Evolutionary conservation across 2,113 vertebrate species (phyloP), one percentile per base, ranked within the genome.

Genomic region (Sprattus sprattus): DNA sequence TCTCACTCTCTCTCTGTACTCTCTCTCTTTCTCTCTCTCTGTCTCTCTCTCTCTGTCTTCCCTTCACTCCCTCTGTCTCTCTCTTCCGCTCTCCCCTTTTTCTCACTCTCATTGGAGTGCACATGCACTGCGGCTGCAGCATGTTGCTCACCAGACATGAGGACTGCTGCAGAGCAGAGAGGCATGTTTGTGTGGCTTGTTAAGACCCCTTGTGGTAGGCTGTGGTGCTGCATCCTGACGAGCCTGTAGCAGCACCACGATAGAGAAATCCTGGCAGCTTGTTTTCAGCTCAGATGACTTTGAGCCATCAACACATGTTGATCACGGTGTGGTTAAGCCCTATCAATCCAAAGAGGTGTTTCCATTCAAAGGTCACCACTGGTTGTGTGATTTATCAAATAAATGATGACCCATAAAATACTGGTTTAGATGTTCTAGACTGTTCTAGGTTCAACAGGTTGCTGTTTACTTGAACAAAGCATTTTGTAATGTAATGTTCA

Each of bases 111-210:
- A 44, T 84, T 67, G 25, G 28, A 75, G 75, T 85, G 85, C 81
- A 83, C 89, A 90, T 92, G 90, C 85, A 85, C 82, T 46, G 0
- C 85, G 52, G 54, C 80, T 88, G 88, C 83, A 85, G 80, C 83
- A 84, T 88, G 87, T 86, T 89, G 39, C 82, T 85, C 88, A 75
- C 91, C 88, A 89, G 83, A 90, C 88, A 85, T 88, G 84, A 88
- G 87, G 92, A 91, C 91, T 91, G 90, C 91, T 92, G 93, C 92
- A 90, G 90, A 90, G 91, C 80, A 91, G 10, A 78, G 84, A 82
- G 84, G 81, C 32, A 84, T 84, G 85, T 50, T 57, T 81, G 52
- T 11, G 64, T 83, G 85, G 87, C 57, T 80, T 85, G 80, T 49
- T 50, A 90, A 88, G 92, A 89, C 92, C 85, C 91, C 92, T 88